phyloP scores from a whole-genome alignment of 2,888 invertebrate genomes.

The Drosophila neonasuta region DNA sequence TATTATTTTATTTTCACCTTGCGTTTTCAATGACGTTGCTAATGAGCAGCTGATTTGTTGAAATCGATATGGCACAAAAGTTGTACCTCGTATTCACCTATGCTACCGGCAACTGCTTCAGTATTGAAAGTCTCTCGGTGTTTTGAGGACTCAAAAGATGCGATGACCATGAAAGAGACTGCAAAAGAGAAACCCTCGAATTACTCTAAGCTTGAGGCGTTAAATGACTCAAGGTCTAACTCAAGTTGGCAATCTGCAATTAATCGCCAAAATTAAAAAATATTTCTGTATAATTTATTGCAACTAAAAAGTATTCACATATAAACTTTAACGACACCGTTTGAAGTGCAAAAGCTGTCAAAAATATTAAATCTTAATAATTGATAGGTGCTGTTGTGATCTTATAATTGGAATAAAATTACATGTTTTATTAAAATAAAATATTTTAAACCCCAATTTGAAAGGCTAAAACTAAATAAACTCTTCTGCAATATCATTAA shows the following conservation, averaged over 20 bases:
- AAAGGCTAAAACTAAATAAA: too few species aligned
- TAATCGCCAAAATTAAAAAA: slow-evolving; percentile 6
- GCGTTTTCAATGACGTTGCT: slow-evolving; percentile 50
- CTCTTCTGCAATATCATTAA: too few species aligned
- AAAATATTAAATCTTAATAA: too few species aligned
- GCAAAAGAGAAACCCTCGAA: slow-evolving; percentile 40
- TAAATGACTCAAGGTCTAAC: slow-evolving; percentile 40
- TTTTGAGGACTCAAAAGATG: slow-evolving; percentile 23
- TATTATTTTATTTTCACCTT: slow-evolving; percentile 12
- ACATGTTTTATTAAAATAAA: too few species aligned
- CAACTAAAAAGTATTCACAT: background rate
- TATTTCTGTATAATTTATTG: background rate
- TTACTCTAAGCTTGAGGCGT: slow-evolving; percentile 15
- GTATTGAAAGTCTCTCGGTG: slow-evolving; percentile 7
- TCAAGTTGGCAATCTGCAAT: slow-evolving; percentile 1
- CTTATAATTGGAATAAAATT: too few species aligned
- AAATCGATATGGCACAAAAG: slow-evolving; percentile 46
- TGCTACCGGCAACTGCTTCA: slow-evolving; percentile 5
- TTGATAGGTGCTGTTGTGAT: too few species aligned
- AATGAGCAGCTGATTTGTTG: slow-evolving; percentile 62
- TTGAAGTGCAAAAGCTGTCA: too few species aligned
- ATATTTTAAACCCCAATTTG: too few species aligned
- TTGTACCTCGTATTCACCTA: background rate
- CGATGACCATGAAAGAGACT: slow-evolving; percentile 43
- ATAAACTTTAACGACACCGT: background rate